Evolutionary conservation across 1,140 invertebrate species (phyloP).

Genomic region (Drosophila ironensis): DNA sequence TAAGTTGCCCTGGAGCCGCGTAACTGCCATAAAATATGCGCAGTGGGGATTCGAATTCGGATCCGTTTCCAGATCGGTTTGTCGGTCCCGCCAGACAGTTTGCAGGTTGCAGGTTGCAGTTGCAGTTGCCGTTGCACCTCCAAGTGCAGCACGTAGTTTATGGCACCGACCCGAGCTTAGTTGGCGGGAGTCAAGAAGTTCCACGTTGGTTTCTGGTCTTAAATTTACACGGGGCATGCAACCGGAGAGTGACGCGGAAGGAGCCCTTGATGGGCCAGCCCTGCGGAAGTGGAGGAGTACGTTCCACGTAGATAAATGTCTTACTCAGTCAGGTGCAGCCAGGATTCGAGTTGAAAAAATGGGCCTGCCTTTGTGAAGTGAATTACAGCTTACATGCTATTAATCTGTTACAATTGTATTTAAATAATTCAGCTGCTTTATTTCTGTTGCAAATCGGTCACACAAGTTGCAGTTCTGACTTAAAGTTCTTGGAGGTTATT

Average conservation of each 20-base stretch:
- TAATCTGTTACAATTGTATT: background rate
- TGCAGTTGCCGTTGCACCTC: slow-evolving; percentile 15
- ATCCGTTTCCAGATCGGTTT: slow-evolving; percentile 46
- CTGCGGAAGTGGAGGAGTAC: slow-evolving; percentile 47
- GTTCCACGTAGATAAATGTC: slow-evolving; percentile 75
- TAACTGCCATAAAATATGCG: slow-evolving; percentile 58
- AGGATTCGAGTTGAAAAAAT: background rate
- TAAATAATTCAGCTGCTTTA: background rate
- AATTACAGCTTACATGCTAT: background rate
- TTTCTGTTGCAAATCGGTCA: too few relatives aligned
- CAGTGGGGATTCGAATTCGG: slow-evolving; percentile 52
- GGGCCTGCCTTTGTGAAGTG: background rate
- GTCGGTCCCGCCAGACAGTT: slow-evolving; percentile 23
- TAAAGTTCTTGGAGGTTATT: too few relatives aligned
- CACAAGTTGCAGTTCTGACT: too few relatives aligned
- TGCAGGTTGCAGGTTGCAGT: background rate
- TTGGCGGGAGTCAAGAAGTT: slow-evolving; percentile 65
- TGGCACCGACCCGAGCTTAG: slow-evolving; percentile 52
- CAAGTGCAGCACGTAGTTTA: slow-evolving; percentile 50
- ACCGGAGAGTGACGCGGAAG: slow-evolving; percentile 30
- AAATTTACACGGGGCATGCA: slow-evolving; percentile 66
- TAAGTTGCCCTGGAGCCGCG: slow-evolving; percentile 51
- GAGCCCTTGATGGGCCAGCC: background rate
- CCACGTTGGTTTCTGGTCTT: slow-evolving; percentile 63
- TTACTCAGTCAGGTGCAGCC: slow-evolving; percentile 41